Evolutionary conservation across 2,888 invertebrate species (phyloP), one percentile per base, ranked within the genome.

Genomic region (Meloe dianella): DNA sequence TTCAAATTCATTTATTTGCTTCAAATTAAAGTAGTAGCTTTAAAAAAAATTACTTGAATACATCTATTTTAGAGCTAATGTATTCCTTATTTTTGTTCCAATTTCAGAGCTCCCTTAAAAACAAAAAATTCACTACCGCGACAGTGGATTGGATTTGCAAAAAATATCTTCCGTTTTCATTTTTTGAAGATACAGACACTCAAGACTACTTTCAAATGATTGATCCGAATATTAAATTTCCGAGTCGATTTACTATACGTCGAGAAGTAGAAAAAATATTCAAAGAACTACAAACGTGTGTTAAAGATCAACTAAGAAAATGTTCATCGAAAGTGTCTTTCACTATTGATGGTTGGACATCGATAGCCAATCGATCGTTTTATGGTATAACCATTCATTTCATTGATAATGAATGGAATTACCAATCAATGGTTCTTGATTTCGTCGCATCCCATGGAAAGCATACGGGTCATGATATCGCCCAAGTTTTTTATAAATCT

Each of bases 301-400:
- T 68, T 32, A 68, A 61, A 62, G 30, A 56, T 66, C 59, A 32
- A 20, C 58, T 72, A 24, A 61, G 67, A 66, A 64, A 71, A 68
- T 63, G 57, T 64, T 61, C 58, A 51, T 72, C 71, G 14, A 72
- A 74, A 66, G 66, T 74, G 41, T 68, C 73, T 47, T 73, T 75
- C 47, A 74, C 76, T 20, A 70, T 75, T 65, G 72, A 76, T 68
- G 74, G 71, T 27, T 75, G 74, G 74, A 70, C 75, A 29, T 73
- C 74, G n/a, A 67, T 73, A 60, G 63, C 61, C 64, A 69, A 62
- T 56, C 66, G 65, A 64, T 70, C 67, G 22, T 74, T 63, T 63
- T 74, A 75, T 67, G 75, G 73, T 35, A 72, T 76, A 10, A 77
- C 75, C 9, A 60, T 64, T 30, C 71, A 77, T 72, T 76, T 69